A percentile compares a stretch with the other conserved stretches of the same genome.
phyloP scores from a whole-genome alignment of 2,888 invertebrate genomes.

The Hedychridium roseum region DNA sequence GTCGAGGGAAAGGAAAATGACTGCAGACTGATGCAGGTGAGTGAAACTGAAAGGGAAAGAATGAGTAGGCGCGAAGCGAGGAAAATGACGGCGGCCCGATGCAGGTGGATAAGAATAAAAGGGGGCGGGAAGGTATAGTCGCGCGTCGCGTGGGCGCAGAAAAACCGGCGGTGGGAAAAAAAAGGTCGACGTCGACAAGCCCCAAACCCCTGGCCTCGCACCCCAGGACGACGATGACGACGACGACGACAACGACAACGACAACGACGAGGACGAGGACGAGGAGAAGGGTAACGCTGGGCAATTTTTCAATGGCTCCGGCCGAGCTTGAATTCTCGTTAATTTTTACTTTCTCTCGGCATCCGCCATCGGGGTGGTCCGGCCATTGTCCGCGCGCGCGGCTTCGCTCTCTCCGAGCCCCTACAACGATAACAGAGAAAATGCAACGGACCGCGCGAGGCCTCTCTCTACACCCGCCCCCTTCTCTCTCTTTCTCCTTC shows the following conservation, averaged over 20 bases:
- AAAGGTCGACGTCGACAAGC: conserved; percentile 45
- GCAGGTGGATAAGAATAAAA: neutral
- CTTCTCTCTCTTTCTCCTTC: too few relatives aligned
- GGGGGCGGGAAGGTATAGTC: conserved; percentile 1
- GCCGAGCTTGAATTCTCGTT: conserved; percentile 62
- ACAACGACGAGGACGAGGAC: too few relatives aligned
- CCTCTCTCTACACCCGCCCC: too few relatives aligned
- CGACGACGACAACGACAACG: too few relatives aligned
- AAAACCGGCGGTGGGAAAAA: conserved; percentile 22
- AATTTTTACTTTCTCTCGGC: conserved; percentile 61
- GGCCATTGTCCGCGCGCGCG: conserved; percentile 48
- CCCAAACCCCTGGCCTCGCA: conserved; percentile 48
- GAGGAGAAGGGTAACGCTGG: conserved; percentile 38
- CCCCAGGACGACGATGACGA: conserved; percentile 13
- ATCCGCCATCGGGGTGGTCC: conserved; percentile 52
- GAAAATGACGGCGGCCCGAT: neutral
- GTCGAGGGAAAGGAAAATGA: neutral
- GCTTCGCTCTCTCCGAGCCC: conserved; percentile 51
- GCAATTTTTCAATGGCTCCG: conserved; percentile 62
- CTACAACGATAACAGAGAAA: conserved; percentile 60
- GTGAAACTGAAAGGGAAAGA: neutral
- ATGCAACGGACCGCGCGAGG: conserved; percentile 49
- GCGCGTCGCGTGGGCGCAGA: conserved; percentile 10
- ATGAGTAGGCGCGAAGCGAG: neutral
- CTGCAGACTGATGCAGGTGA: neutral